Percentiles rank a stretch among this genome's conserved stretches.
Evolutionary conservation across 2,888 invertebrate species (phyloP).

Genomic region (Papilio demoleus): DNA sequence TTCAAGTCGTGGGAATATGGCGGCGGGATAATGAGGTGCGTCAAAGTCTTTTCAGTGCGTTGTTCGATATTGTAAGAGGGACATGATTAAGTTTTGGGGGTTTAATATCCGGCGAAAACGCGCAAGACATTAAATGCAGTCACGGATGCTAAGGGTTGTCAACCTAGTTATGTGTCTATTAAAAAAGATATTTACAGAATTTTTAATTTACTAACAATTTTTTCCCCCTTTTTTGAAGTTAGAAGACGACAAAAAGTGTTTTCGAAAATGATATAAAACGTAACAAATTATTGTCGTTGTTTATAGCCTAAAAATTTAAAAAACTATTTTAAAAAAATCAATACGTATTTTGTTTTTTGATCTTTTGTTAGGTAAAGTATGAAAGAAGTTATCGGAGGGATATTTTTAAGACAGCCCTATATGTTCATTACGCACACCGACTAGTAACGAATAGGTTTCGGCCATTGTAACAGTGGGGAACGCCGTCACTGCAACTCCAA

Average conservation of each 20-base stretch:
- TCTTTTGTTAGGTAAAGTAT: too few relatives aligned
- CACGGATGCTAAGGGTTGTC: slow-evolving; percentile 59
- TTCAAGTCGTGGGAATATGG: slow-evolving; percentile 75
- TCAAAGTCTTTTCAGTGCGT: slow-evolving; percentile 58
- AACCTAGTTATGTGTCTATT: not conserved
- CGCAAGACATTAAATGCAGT: slow-evolving; percentile 75
- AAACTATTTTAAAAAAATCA: too few relatives aligned
- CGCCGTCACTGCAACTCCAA: slow-evolving; percentile 58
- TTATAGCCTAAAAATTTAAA: too few relatives aligned
- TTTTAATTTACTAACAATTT: too few relatives aligned
- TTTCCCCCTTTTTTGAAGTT: too few relatives aligned
- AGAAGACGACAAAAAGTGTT: too few relatives aligned
- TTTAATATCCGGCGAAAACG: slow-evolving; percentile 77
- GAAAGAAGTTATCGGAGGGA: not conserved
- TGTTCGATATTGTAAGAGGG: slow-evolving; percentile 73
- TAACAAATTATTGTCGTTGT: too few relatives aligned
- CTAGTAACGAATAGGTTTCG: slow-evolving; percentile 69
- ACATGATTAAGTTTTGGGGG: slow-evolving; percentile 77
- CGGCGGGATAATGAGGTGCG: slow-evolving; percentile 72
- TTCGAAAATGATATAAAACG: too few relatives aligned
- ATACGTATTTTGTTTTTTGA: too few relatives aligned
- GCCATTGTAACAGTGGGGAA: slow-evolving; percentile 63
- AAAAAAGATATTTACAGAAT: not conserved
- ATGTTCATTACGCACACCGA: slow-evolving; percentile 73
- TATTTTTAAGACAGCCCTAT: slow-evolving; percentile 60